Evolutionary conservation across 2,797 vertebrate genomes (phyloP).

Genomic region (Delichon dasypus): DNA sequence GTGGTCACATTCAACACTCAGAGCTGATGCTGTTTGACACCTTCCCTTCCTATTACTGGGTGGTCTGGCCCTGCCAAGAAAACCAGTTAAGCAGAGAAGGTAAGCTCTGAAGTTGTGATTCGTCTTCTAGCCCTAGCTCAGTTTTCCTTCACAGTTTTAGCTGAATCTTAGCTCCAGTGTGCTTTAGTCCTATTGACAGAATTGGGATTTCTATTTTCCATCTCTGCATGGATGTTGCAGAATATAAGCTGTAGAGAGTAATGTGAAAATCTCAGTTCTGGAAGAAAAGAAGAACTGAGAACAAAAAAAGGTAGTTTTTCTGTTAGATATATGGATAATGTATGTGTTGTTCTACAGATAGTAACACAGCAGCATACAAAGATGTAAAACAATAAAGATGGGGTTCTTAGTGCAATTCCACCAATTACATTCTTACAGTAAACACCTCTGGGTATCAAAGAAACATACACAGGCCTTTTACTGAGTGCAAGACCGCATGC

Average conservation of each 20-base stretch:
- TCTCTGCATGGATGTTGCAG: neutral
- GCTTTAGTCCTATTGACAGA: neutral
- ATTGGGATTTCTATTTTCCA: neutral
- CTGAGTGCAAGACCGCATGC: neutral
- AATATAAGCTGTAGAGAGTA: neutral
- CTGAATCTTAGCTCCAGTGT: neutral
- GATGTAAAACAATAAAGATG: neutral
- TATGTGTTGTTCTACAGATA: neutral
- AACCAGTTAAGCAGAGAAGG: neutral
- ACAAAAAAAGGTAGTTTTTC: neutral
- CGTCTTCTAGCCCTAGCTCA: neutral
- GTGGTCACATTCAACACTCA: neutral
- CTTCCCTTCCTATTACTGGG: neutral
- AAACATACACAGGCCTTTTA: neutral
- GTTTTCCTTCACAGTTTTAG: neutral
- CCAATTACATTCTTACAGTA: neutral
- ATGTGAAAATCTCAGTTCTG: neutral
- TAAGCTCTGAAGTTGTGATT: neutral
- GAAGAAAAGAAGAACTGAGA: neutral
- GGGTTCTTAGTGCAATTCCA: neutral
- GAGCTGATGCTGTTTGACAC: neutral
- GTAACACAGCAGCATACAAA: neutral
- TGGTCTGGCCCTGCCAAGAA: neutral
- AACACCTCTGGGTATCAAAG: neutral
- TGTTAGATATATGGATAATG: neutral